Evolutionary conservation across 2,888 invertebrate genomes (phyloP).

Genomic region (Neoascia interrupta): DNA sequence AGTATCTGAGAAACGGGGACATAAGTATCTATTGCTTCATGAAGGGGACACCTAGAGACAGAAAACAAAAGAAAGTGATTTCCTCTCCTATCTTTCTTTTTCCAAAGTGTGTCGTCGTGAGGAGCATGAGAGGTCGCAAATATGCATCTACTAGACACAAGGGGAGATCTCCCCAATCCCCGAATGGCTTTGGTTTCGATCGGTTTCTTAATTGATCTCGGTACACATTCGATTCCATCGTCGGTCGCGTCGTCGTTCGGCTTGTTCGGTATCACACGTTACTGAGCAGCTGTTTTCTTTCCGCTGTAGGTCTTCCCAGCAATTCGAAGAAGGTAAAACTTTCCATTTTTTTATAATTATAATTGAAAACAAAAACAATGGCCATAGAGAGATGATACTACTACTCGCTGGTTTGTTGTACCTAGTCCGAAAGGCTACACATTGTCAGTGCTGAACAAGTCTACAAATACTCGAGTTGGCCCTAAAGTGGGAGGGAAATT

Average conservation of each 20-base stretch:
- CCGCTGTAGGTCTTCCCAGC: too few relatives aligned
- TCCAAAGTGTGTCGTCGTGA: constrained; percentile 62
- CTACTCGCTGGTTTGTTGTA: too few relatives aligned
- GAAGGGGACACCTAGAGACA: too few relatives aligned
- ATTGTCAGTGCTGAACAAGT: constrained; percentile 39
- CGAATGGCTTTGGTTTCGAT: too few relatives aligned
- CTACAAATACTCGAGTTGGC: constrained; percentile 38
- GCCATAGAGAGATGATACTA: constrained; percentile 35
- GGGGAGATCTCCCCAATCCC: too few relatives aligned
- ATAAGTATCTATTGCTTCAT: too few relatives aligned
- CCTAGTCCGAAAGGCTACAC: constrained; percentile 23
- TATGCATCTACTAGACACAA: too few relatives aligned
- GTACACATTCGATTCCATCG: too few relatives aligned
- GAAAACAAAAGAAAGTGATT: constrained; percentile 65
- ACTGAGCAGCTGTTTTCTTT: too few relatives aligned
- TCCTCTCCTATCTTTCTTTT: too few relatives aligned
- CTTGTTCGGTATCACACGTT: too few relatives aligned
- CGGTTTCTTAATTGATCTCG: constrained; percentile 54
- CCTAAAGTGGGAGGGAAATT: constrained; percentile 30
- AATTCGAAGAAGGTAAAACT: constrained; percentile 33
- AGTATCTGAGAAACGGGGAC: constrained; percentile 33
- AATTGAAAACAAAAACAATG: constrained; percentile 32
- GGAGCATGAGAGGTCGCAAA: constrained; percentile 43
- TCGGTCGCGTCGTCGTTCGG: too few relatives aligned
- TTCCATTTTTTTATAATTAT: constrained; percentile 49